Evolutionary conservation across 2,797 vertebrate genomes (phyloP).

Genomic region (Tamandua tetradactyla): DNA sequence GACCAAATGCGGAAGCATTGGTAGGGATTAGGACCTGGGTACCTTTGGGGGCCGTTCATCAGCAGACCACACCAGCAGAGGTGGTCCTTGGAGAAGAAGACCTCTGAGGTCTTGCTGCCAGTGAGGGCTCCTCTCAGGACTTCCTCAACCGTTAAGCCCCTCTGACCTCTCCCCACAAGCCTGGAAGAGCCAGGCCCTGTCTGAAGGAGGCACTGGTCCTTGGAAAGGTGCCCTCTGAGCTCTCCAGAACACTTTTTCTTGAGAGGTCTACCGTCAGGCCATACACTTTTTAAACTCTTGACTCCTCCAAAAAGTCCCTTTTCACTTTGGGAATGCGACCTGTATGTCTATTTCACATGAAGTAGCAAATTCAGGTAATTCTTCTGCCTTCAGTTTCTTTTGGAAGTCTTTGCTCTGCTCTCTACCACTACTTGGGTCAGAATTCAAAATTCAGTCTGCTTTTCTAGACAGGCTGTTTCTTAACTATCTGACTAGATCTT

Average conservation of each 20-base stretch:
- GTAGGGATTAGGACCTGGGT: too few species aligned
- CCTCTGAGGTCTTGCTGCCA: not conserved
- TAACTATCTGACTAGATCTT: not conserved
- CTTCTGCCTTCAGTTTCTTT: not conserved
- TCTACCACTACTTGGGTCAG: not conserved
- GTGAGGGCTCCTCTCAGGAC: not conserved
- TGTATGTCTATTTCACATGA: not conserved
- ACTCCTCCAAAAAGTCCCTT: not conserved
- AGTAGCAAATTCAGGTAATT: not conserved
- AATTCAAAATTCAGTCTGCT: not conserved
- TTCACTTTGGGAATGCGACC: not conserved
- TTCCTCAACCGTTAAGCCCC: not conserved
- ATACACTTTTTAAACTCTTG: not conserved
- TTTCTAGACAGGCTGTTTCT: not conserved
- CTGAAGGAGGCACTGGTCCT: not conserved
- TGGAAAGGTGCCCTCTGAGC: not conserved
- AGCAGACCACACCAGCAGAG: too few species aligned
- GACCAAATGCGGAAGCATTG: too few species aligned
- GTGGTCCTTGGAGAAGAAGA: not conserved
- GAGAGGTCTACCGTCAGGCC: not conserved
- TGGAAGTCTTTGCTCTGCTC: not conserved
- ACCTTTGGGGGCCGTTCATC: too few species aligned
- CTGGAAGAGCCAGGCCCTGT: not conserved
- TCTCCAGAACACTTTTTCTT: not conserved
- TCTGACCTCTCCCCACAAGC: not conserved